Percentiles rank a stretch among this genome's conserved stretches.
These are phyloP conservation scores for Epistrophe eligans DNA, from an alignment of 2,888 invertebrate genomes.

Conservation along the genomic window DNA sequence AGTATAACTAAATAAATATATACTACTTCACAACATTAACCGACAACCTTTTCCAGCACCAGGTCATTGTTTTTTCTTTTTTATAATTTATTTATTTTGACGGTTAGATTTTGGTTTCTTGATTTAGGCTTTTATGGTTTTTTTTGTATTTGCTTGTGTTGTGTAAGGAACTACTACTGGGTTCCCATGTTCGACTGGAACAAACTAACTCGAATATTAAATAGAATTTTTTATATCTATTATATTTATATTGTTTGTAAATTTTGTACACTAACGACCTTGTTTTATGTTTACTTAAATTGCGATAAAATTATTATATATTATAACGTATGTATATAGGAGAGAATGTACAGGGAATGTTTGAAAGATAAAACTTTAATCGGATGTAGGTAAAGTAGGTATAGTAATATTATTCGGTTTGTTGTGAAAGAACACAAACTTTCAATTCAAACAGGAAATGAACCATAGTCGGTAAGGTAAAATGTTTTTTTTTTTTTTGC, in stretches of 20 bases:
- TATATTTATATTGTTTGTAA: not conserved
- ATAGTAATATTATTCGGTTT: not conserved
- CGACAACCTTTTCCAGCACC: constrained; percentile 13
- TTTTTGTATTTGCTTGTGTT: not conserved
- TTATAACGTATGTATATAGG: not conserved
- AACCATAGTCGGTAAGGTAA: not conserved
- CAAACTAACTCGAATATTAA: constrained; percentile 5
- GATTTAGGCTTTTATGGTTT: not conserved
- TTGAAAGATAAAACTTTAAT: constrained; percentile 8
- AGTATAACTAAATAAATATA: constrained; percentile 13
- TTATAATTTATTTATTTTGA: constrained; percentile 30
- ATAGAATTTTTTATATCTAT: constrained; percentile 59
- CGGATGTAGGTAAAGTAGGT: not conserved
- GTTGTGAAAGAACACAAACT: not conserved
- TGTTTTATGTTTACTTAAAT: constrained; percentile 52
- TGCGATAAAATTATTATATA: constrained; percentile 47
- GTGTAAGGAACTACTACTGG: not conserved
- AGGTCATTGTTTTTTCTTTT: constrained; percentile 11
- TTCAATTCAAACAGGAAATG: not conserved
- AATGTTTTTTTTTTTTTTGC: too few species aligned
- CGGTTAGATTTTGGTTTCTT: constrained; percentile 23
- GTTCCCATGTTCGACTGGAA: constrained; percentile 7
- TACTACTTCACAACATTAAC: constrained; percentile 10
- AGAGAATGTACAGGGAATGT: constrained; percentile 12
- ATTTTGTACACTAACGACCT: constrained; percentile 39